Conservation (phyloP, 2,888 invertebrate genomes). For the Blastobasis lacticolella region DNA sequence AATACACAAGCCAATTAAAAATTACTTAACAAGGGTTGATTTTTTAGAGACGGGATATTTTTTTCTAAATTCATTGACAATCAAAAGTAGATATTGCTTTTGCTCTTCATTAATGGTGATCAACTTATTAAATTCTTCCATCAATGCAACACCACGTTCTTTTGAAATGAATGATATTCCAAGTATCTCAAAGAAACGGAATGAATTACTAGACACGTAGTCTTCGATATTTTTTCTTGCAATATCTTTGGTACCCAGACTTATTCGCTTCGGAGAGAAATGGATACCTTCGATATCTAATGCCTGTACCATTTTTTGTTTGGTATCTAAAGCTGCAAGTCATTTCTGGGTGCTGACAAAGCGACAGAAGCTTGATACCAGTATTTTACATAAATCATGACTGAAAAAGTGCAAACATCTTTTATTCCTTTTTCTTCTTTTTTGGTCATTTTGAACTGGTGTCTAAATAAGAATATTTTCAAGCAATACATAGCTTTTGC, state of each 20-base stretch:
- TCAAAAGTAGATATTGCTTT: constrained; percentile 15
- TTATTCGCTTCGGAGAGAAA: constrained; percentile 2
- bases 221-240: constrained; percentile 4
- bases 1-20: no score
- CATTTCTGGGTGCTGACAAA: not conserved
- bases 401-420: not conserved
- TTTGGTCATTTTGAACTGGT: constrained; percentile 10
- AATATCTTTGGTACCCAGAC: not conserved
- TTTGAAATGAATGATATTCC: constrained; percentile 3
- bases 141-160: constrained; percentile 13
- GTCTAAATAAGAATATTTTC: constrained; percentile 6
- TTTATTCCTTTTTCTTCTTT: constrained; percentile 3
- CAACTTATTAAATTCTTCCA: constrained; percentile 13
- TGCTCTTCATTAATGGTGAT: constrained; percentile 12
- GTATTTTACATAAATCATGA: not conserved
- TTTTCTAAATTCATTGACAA: constrained; percentile 11
- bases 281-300: constrained; percentile 5
- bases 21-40: not conserved
- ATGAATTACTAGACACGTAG: constrained; percentile 5
- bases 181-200: not conserved
- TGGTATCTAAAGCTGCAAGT: constrained; percentile 6
- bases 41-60: constrained; percentile 4
- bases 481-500: constrained; percentile 9
- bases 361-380: constrained; percentile 3
- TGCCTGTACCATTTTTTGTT: constrained; percentile 7